These are phyloP conservation scores for Cathartes aura DNA, from an alignment of 2,113 vertebrate species.

Conservation along the genomic window DNA sequence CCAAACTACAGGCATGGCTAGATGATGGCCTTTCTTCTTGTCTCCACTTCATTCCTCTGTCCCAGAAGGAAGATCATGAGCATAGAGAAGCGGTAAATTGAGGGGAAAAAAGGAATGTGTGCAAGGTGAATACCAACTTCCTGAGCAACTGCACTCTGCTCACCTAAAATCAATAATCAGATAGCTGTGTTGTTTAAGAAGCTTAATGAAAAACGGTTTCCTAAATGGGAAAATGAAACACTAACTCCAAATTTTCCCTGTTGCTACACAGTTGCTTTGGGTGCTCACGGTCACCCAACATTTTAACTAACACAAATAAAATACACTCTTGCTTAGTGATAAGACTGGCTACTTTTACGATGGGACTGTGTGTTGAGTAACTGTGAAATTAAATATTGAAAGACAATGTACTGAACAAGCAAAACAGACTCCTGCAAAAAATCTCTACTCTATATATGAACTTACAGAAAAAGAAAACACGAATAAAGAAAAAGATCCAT, in stretches of 20 bases:
- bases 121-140: neutral
- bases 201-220: neutral
- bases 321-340: neutral
- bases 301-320: neutral
- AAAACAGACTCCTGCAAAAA: neutral
- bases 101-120: neutral
- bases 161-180: constrained; percentile 15
- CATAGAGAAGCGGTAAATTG: neutral
- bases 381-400: neutral
- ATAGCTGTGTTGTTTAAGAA: neutral
- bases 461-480: neutral
- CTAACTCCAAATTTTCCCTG: neutral
- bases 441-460: neutral
- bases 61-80: neutral
- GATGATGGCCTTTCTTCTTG: neutral
- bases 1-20: neutral
- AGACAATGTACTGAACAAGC: neutral
- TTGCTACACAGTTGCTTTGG: neutral
- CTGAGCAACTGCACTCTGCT: neutral
- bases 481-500: neutral
- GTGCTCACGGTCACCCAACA: neutral
- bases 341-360: neutral
- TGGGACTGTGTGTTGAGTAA: neutral
- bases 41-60: neutral
- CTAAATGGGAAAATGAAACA: constrained; percentile 2